Conservation (phyloP, 2,888 invertebrate species). For the Callyntrura sp. region DNA sequence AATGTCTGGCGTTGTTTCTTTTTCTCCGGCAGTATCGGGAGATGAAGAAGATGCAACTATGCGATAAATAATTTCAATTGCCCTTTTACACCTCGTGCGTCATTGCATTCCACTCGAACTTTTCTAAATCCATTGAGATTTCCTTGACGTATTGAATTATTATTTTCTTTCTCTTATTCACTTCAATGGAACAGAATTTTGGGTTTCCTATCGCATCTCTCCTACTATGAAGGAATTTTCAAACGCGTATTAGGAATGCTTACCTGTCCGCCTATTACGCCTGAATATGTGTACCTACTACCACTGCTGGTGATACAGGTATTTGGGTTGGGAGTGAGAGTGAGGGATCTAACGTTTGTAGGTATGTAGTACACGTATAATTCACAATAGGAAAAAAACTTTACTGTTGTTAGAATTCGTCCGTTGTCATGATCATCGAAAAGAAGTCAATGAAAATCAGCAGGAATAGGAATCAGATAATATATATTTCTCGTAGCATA, state of each 20-base stretch:
- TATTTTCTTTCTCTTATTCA: constrained; percentile 10
- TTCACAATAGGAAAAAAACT: constrained; percentile 10
- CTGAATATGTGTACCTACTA: too few species aligned
- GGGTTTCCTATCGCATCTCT: background rate
- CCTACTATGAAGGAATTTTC: constrained; percentile 38
- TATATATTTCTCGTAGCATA: too few species aligned
- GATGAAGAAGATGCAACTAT: constrained; percentile 54
- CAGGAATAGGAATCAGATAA: too few species aligned
- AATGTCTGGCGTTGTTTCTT: constrained; percentile 63
- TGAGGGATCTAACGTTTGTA: background rate
- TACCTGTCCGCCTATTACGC: background rate
- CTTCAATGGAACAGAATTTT: background rate
- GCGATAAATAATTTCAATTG: constrained; percentile 72
- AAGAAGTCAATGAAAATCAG: constrained; percentile 62
- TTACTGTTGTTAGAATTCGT: background rate
- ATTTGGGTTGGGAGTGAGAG: too few species aligned
- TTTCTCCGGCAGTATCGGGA: background rate
- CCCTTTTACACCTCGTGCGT: constrained; percentile 58
- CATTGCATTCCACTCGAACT: constrained; percentile 31
- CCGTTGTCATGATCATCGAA: constrained; percentile 13
- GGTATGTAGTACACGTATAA: background rate
- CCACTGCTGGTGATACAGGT: background rate
- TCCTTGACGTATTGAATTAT: constrained; percentile 54
- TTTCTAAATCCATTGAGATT: constrained; percentile 35
- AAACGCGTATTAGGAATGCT: background rate